Conservation (phyloP, 1,140 invertebrate genomes). For the Tenebrio molitor region DNA sequence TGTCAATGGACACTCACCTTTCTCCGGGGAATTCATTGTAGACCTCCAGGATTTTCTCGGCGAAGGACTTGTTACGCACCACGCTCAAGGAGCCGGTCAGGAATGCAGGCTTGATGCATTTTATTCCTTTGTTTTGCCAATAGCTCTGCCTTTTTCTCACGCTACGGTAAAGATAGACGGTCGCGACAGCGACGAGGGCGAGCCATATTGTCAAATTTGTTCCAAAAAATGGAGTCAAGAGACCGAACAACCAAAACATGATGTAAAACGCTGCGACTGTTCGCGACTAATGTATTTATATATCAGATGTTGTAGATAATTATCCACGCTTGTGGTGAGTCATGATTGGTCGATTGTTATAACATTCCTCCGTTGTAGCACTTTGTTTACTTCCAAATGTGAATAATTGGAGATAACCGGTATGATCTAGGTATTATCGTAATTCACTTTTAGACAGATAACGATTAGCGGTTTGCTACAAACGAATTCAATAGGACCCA, state of each 20-base stretch:
- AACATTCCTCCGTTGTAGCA: too few relatives aligned
- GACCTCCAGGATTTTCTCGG: conserved; percentile 19
- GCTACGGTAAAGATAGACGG: conserved; percentile 35
- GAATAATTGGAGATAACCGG: too few relatives aligned
- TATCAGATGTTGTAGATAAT: neutral
- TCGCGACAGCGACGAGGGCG: conserved; percentile 8
- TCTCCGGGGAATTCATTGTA: conserved; percentile 53
- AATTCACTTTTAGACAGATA: too few relatives aligned
- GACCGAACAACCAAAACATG: conserved; percentile 20
- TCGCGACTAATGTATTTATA: too few relatives aligned
- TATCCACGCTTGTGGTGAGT: too few relatives aligned
- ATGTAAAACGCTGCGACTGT: neutral
- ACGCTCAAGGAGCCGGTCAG: conserved; percentile 63
- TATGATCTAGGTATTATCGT: too few relatives aligned
- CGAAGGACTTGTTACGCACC: conserved; percentile 38
- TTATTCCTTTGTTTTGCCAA: conserved; percentile 67
- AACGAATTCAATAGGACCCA: too few relatives aligned
- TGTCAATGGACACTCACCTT: conserved; percentile 47
- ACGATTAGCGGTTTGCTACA: too few relatives aligned
- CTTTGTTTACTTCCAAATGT: too few relatives aligned
- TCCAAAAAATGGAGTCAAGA: neutral
- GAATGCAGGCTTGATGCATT: conserved; percentile 63
- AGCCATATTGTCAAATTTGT: neutral
- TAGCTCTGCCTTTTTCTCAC: conserved; percentile 59
- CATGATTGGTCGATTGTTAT: too few relatives aligned